These are phyloP conservation scores for Neoseiulus cucumeris DNA, from an alignment of 1,140 invertebrate genomes.

Conservation along the genomic window DNA sequence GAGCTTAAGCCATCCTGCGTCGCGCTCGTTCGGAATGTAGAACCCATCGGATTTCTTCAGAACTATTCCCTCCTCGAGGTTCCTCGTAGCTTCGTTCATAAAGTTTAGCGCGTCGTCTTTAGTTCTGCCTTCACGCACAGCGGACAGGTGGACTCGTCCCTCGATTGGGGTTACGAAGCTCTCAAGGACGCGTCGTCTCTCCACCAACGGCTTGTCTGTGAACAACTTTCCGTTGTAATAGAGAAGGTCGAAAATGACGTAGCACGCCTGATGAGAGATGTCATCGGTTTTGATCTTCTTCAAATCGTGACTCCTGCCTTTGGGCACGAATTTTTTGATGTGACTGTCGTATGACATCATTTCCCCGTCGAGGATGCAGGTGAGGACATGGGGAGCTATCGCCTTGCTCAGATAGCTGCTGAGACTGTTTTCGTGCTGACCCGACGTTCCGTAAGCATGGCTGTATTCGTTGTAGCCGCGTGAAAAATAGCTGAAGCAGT, in stretches of 20 bases:
- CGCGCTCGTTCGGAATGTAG: background rate
- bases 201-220: background rate
- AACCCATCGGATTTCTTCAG: background rate
- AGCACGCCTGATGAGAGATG: background rate
- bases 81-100: background rate
- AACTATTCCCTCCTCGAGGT: background rate
- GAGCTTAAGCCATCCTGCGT: background rate
- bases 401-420: background rate
- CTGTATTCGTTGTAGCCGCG: slow-evolving; percentile 46
- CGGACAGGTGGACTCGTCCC: background rate
- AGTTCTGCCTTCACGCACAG: background rate
- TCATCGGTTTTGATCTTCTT: background rate
- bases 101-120: background rate
- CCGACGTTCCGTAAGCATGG: background rate
- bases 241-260: background rate
- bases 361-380: background rate
- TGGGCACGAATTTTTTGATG: background rate
- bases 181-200: background rate
- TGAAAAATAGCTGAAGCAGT: slow-evolving; percentile 70
- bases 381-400: background rate
- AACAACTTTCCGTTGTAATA: background rate
- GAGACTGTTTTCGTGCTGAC: background rate
- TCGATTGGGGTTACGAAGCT: background rate
- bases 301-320: background rate
- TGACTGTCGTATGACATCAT: background rate